A percentile compares a stretch with the other conserved stretches of the same genome.
phyloP scores from a whole-genome alignment of 2,113 vertebrate species.

The Gymnocephalus cernua region DNA sequence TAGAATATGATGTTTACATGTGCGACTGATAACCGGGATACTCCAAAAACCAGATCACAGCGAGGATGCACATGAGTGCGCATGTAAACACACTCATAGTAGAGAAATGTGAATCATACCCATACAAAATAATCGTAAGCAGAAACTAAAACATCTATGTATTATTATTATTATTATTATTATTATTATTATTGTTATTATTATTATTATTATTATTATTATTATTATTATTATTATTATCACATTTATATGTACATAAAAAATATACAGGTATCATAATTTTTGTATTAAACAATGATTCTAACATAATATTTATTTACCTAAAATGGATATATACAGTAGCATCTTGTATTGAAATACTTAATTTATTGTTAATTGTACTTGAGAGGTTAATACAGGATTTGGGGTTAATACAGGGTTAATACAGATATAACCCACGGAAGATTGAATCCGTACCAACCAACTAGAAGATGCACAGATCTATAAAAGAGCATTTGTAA shows the following conservation, averaged over 20 bases:
- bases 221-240: neutral
- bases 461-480: constrained; percentile 45
- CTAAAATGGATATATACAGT: constrained; percentile 15
- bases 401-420: constrained; percentile 41
- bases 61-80: neutral
- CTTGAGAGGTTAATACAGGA: constrained; percentile 50
- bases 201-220: no score
- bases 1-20: constrained; percentile 5
- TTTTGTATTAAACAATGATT: constrained; percentile 40
- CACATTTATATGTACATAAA: constrained; percentile 47
- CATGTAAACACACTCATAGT: neutral
- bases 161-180: constrained; percentile 28
- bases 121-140: constrained; percentile 11
- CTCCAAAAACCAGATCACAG: neutral
- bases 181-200: no score
- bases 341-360: constrained; percentile 39
- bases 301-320: constrained; percentile 27
- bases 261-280: constrained; percentile 7
- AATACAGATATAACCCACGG: constrained; percentile 24
- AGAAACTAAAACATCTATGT: constrained; percentile 22
- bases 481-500: constrained; percentile 62
- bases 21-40: neutral
- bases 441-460: constrained; percentile 16
- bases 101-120: constrained; percentile 17
- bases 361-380: constrained; percentile 53